These are phyloP conservation scores for Psilanteris sp. DNA, from an alignment of 1,140 invertebrate species.

Conservation along the genomic window DNA sequence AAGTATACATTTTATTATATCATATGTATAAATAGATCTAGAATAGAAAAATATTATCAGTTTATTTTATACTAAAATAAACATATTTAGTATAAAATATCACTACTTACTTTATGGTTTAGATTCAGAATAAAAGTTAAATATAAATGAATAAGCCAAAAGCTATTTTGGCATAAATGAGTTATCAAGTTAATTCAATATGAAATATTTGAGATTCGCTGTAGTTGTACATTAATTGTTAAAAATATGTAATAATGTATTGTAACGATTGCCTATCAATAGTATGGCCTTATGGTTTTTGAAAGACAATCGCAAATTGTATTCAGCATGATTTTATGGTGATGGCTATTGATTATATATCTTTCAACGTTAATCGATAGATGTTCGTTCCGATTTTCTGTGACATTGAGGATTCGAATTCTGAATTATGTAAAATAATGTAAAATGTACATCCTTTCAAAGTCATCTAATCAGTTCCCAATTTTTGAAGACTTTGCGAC, in stretches of 20 bases:
- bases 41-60: too few relatives aligned
- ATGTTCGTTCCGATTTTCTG: conserved; percentile 76
- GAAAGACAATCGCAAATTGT: conserved; percentile 47
- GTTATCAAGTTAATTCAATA: too few relatives aligned
- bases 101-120: too few relatives aligned
- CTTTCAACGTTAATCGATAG: conserved; percentile 68
- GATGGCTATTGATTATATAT: conserved; percentile 70
- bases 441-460: conserved; percentile 67
- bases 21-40: too few relatives aligned
- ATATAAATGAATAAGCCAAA: too few relatives aligned
- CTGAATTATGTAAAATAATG: background rate
- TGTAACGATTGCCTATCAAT: conserved; percentile 52
- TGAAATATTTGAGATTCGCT: conserved; percentile 69
- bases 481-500: conserved; percentile 66
- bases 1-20: too few relatives aligned
- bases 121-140: too few relatives aligned
- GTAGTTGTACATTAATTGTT: conserved; percentile 62
- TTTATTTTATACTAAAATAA: too few relatives aligned
- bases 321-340: conserved; percentile 65
- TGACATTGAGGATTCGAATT: conserved; percentile 70
- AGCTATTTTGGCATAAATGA: too few relatives aligned
- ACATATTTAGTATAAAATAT: too few relatives aligned
- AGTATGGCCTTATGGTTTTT: conserved; percentile 71
- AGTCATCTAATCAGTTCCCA: conserved; percentile 70
- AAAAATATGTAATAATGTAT: conserved; percentile 46